A percentile compares a stretch with the other conserved stretches of the same genome.
Conservation (phyloP, 2,797 vertebrate species). For the Ficedula albicollis region DNA sequence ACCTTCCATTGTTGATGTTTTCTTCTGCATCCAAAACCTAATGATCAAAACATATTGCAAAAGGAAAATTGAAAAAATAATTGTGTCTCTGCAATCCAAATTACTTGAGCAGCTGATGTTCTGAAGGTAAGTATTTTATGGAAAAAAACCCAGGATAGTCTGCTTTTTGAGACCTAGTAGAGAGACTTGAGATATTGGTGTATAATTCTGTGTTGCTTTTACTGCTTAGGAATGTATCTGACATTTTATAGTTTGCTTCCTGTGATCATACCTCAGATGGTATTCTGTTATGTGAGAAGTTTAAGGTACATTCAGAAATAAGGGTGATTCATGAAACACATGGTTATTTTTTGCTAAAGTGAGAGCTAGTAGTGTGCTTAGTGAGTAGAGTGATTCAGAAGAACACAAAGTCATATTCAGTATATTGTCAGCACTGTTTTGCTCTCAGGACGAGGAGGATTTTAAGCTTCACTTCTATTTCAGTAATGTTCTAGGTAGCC, state of each 20-base stretch:
- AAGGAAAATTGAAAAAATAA: neutral
- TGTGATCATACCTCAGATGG: neutral
- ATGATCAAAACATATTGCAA: neutral
- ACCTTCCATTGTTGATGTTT: constrained; percentile 67
- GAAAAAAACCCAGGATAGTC: neutral
- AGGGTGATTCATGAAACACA: neutral
- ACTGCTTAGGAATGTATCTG: neutral
- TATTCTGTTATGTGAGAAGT: neutral
- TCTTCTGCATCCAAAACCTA: constrained; percentile 37
- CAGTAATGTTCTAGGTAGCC: neutral
- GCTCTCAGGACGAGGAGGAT: neutral
- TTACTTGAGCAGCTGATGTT: neutral
- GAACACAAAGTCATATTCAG: neutral
- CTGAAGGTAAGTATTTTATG: neutral
- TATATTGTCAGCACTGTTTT: neutral
- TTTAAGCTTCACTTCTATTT: neutral
- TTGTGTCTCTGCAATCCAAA: neutral
- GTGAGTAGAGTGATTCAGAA: neutral
- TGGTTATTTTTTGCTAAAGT: neutral
- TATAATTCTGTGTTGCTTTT: neutral
- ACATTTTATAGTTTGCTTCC: neutral
- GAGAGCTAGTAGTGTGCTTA: neutral
- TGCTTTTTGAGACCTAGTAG: neutral
- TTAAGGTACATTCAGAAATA: neutral
- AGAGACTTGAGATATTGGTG: neutral